Base-by-base conservation (phyloP, 2,888 invertebrate genomes). In the Patella ulyssiponensis region DNA sequence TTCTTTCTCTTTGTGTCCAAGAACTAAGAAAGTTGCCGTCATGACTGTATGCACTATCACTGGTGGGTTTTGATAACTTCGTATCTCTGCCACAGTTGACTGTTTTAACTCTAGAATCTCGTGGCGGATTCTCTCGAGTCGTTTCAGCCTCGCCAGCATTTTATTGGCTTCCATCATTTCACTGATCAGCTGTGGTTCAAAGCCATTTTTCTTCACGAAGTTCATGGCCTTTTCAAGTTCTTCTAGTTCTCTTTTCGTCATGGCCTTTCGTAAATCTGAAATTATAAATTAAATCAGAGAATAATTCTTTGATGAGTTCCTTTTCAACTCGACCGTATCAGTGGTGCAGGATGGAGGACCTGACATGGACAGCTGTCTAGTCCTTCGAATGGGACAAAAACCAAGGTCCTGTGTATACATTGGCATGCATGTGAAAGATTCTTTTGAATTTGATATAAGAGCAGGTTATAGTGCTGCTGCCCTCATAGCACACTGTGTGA, bases 71-170 rank as follows among this genome's bases (percentile, higher is more conserved):
- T 86, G 86, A 80, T 91, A 91, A 81, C 90, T 90, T 70, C 89
- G 80, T 71, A 91, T 90, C 83, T 91, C 91, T 1, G 91, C 90
- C 76, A 91, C 90, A 0, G 91, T 91, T 0, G 89, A 86, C 82
- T 91, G 90, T 75, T 90, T 90, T 81, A 91, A 84, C 75, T 88
- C 87, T 79, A 87, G 77, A 69, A 88, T 87, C 79, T 87, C 88
- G 52, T 87, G 86, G 11, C 87, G 82, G 75, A 88, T 88, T 15
- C 86, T 81, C 77, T 87, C 86, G 73, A 88, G 83, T 73, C 87
- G 82, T 52, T 83, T 81, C 52, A 89, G 82, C 11, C 87, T 83
- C 3, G 83, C 79, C 72, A 90, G 80, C 72, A 90, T 75, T 20
- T 84, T 80, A 52, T 87, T 86, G 20, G 91, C 90, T 54, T 87